Conservation (phyloP, 2,888 invertebrate species). For the Phasia obesa region DNA sequence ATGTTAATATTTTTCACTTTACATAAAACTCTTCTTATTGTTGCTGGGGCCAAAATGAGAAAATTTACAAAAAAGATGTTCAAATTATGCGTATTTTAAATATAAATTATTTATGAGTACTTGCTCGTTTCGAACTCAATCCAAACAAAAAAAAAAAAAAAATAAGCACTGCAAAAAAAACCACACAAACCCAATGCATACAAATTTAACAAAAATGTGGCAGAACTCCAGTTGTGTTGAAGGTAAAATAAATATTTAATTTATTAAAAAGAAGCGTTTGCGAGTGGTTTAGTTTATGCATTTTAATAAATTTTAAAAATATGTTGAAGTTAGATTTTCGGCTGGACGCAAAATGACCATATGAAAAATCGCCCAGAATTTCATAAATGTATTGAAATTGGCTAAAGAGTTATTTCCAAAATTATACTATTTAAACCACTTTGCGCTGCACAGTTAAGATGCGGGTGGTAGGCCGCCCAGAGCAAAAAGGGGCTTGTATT, state of each 20-base stretch:
- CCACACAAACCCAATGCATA: constrained; percentile 5
- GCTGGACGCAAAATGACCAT: too few species aligned
- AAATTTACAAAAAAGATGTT: background rate
- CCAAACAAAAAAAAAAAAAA: constrained; percentile 15
- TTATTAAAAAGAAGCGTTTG: constrained; percentile 17
- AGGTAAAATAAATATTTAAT: constrained; percentile 47
- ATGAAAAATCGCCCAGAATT: too few species aligned
- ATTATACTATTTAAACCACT: too few species aligned
- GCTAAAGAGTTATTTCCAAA: too few species aligned
- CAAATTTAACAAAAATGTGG: constrained; percentile 34
- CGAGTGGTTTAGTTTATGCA: background rate
- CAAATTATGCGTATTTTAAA: constrained; percentile 65
- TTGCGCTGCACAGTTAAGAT: too few species aligned
- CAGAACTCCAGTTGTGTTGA: constrained; percentile 50
- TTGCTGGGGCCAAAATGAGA: background rate
- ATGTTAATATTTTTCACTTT: constrained; percentile 34
- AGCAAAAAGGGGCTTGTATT: too few species aligned
- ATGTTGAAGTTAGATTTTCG: too few species aligned
- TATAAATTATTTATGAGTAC: constrained; percentile 63
- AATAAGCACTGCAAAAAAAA: too few species aligned
- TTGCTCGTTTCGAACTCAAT: constrained; percentile 62
- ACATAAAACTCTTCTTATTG: constrained; percentile 18
- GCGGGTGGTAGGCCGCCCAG: too few species aligned
- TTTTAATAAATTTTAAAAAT: too few species aligned
- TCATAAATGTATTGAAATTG: too few species aligned